These are phyloP conservation scores for Synergus gifuensis DNA, from an alignment of 2,888 invertebrate genomes.

Conservation along the genomic window DNA sequence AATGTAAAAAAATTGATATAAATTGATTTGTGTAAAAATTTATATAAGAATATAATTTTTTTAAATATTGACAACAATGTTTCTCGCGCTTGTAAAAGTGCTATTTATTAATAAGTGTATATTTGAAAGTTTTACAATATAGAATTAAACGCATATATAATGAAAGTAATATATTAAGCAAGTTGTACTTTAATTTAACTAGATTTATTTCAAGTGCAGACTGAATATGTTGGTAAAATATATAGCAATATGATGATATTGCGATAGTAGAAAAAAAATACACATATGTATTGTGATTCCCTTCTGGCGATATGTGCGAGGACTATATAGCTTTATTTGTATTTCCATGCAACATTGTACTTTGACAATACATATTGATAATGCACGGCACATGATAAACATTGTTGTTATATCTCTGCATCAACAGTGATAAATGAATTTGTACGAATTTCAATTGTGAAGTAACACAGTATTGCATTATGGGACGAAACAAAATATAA, in stretches of 20 bases:
- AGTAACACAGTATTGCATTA: constrained; percentile 55
- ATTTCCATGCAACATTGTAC: neutral
- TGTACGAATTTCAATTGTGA: constrained; percentile 70
- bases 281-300: neutral
- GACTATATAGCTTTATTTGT: neutral
- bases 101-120: too few relatives aligned
- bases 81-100: too few relatives aligned
- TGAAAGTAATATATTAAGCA: too few relatives aligned
- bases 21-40: too few relatives aligned
- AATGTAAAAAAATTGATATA: too few relatives aligned
- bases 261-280: neutral
- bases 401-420: constrained; percentile 55
- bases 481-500: constrained; percentile 26
- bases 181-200: neutral
- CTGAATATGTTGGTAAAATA: neutral
- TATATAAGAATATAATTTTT: too few relatives aligned
- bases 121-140: too few relatives aligned
- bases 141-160: too few relatives aligned
- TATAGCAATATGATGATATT: neutral
- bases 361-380: constrained; percentile 20
- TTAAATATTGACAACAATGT: too few relatives aligned
- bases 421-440: constrained; percentile 70
- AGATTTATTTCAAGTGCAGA: neutral
- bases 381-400: constrained; percentile 43
- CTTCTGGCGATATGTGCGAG: neutral